These are phyloP conservation scores for Pemphigus obesinymphae DNA, from an alignment of 1,140 invertebrate species.

Conservation along the genomic window DNA sequence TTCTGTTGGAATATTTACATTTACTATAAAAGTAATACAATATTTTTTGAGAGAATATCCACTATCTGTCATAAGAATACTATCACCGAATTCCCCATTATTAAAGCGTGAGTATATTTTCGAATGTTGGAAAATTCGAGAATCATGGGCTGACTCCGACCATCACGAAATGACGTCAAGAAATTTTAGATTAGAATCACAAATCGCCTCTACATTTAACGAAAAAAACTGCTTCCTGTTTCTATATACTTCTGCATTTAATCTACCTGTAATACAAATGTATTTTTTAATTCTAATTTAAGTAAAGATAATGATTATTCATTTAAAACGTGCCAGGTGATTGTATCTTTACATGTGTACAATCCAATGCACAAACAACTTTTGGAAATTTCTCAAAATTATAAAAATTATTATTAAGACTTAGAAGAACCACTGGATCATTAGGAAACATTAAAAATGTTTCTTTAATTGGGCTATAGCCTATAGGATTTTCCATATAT, in stretches of 20 bases:
- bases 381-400: conserved; percentile 49
- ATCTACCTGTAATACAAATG: neutral
- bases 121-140: conserved; percentile 50
- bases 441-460: conserved; percentile 46
- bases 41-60: neutral
- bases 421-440: conserved; percentile 43
- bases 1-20: neutral
- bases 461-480: conserved; percentile 45
- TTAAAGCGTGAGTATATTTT: conserved; percentile 27
- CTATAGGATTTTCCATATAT: conserved; percentile 44
- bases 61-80: too few species aligned
- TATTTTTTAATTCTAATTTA: neutral
- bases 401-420: conserved; percentile 47
- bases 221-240: conserved; percentile 52
- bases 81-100: neutral
- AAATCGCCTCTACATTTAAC: conserved; percentile 52
- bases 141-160: conserved; percentile 50
- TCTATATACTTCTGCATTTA: conserved; percentile 31
- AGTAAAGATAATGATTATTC: neutral
- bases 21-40: neutral
- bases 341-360: conserved; percentile 51
- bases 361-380: conserved; percentile 51
- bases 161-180: conserved; percentile 50
- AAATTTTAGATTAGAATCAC: conserved; percentile 49
- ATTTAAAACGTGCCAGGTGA: conserved; percentile 44